Evolutionary conservation across 2,797 vertebrate genomes (phyloP).

Genomic region (Lates japonicus): DNA sequence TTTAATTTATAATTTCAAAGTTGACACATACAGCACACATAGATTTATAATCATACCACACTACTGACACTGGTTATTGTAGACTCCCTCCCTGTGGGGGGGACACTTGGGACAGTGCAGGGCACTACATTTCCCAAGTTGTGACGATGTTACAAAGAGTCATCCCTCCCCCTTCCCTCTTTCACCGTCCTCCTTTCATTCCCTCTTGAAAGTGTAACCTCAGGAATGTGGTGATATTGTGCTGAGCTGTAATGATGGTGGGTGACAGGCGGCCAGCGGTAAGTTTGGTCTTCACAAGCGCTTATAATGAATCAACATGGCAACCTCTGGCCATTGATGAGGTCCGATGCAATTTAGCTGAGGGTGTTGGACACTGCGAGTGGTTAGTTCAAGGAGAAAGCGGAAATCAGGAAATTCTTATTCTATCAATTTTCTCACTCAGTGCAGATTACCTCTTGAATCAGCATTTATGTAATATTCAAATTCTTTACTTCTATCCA

Average conservation of each 20-base stretch:
- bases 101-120: slow-evolving; percentile 68
- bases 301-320: slow-evolving; percentile 60
- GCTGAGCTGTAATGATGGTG: slow-evolving; percentile 88
- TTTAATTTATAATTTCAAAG: slow-evolving; percentile 10
- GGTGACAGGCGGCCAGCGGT: slow-evolving; percentile 82
- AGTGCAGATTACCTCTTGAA: slow-evolving; percentile 25
- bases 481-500: not conserved
- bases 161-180: slow-evolving; percentile 53
- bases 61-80: slow-evolving; percentile 55
- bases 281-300: slow-evolving; percentile 84
- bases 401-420: slow-evolving; percentile 76
- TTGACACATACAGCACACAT: slow-evolving; percentile 6
- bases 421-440: slow-evolving; percentile 53
- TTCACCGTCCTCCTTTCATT: slow-evolving; percentile 52
- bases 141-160: slow-evolving; percentile 63
- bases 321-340: slow-evolving; percentile 71
- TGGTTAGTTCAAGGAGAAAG: slow-evolving; percentile 86
- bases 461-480: slow-evolving; percentile 17
- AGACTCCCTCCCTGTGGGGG: slow-evolving; percentile 64
- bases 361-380: slow-evolving; percentile 83
- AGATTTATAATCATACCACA: slow-evolving; percentile 14
- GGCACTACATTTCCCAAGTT: slow-evolving; percentile 69
- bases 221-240: slow-evolving; percentile 84
- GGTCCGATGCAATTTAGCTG: slow-evolving; percentile 80
- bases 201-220: slow-evolving; percentile 80